Evolutionary conservation across 2,888 invertebrate genomes (phyloP), one percentile per base, ranked within the genome.

Genomic region (Tachina lurida): DNA sequence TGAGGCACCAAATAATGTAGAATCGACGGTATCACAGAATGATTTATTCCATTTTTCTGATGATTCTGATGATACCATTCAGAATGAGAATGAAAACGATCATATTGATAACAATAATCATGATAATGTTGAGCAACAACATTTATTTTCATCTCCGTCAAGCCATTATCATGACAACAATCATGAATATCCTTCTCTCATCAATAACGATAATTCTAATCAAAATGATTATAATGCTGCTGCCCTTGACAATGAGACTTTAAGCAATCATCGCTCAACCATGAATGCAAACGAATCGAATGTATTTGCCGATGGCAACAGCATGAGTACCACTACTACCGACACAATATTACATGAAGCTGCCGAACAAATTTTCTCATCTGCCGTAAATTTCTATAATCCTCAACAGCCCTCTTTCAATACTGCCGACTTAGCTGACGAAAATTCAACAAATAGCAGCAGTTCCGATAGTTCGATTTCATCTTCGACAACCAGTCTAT

Each of bases 371-470:
- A 86, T 86, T 39, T 86, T 83, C 19, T 76, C 86, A 67, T 79
- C 86, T 76, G 86, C 86, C 79, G 86, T 86, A 68, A 86, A 76
- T 73, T 86, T 86, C 76, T 86, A 86, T 68, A 83, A 80, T 73
- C 71, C 79, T 13, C 79, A 79, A 78, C 77, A 73, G 22, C 68
- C 63, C 19, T 86, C 63, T 39, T 86, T 83, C 15, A 86, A 76
- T 76, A 83, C 83, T 83, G 83, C 79, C 83, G 83, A 73, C 56
- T 86, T 86, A 63, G 62, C 47, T 54, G 77, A 73, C 45, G 83
- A 84, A 4, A 79, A 83, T n/a, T 83, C 79, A 62, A 76, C 78
- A 56, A 85, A 74, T 52, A 86, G 86, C 47, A 86, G 85, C 73
- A 85, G 78, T 54, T 83, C 86, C 8, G 79, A 80, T 31, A 86